Base-by-base conservation (phyloP, 2,113 vertebrate genomes). In the Anas platyrhynchos region DNA sequence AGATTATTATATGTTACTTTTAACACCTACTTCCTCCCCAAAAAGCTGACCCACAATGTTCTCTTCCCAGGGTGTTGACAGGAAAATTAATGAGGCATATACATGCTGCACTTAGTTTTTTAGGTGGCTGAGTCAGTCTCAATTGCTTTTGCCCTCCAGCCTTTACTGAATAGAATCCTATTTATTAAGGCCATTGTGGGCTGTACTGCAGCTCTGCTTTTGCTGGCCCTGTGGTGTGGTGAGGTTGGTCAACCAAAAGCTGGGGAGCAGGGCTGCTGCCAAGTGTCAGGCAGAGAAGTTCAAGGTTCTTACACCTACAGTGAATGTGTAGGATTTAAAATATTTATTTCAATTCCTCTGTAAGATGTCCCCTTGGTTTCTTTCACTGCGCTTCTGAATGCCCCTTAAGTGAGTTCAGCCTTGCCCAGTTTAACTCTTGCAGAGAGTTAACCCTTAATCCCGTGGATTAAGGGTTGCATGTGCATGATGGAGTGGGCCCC, bases 71-170 rank as follows among this genome's bases (percentile, higher is more conserved):
- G 65, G 69, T 84, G 93, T 83, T 96, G 96, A 95, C 91, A 92
- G 91, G 74, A 85, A 89, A 95, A 96, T 93, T 93, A 95, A 93
- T 85, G 94, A 92, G 77, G 71, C 91, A 73, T 76, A 44, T 55
- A 79, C 67, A 15, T 2, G 2, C 59, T 21, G 43, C 36, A 15
- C 65, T 90, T 83, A 54, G 79, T 68, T 91, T 90, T 94, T 94
- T 84, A 94, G 90, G 88, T 93, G 91, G 69, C 71, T 93, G 87
- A 94, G 69, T 94, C 67, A 81, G 83, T 91, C 88, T 81, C 77
- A 78, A 38, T 86, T 58, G 26, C 72, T 93, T 23, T 41, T 82
- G 27, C 92, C 93, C 86, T 93, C 15, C 54, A 92, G 86, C 82
- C 66, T 89, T 94, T 59, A 69, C 54, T 1, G 7, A 93, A 43